phyloP scores from a whole-genome alignment of 2,797 vertebrate species.

The Falco columbarius region DNA sequence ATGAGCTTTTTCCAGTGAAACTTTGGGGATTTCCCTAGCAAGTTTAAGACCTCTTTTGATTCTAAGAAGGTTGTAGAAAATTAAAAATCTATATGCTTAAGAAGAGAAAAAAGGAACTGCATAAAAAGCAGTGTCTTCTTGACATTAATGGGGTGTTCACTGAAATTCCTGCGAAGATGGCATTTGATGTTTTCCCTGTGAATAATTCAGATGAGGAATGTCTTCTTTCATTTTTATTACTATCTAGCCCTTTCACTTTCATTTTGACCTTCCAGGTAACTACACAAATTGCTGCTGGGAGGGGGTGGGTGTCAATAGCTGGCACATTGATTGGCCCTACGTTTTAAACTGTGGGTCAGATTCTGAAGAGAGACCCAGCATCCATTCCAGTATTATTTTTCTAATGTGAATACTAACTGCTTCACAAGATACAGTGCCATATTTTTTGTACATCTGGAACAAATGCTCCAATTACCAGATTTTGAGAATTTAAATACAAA shows the following conservation, averaged over 20 bases:
- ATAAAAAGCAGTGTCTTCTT: background rate
- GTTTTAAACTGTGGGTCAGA: background rate
- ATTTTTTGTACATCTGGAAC: background rate
- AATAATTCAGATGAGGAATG: background rate
- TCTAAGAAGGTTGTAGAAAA: background rate
- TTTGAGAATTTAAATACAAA: slow-evolving; percentile 17
- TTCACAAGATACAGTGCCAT: background rate
- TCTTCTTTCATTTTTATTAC: background rate
- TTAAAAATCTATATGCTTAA: background rate
- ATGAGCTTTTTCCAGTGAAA: background rate
- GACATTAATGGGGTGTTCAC: background rate
- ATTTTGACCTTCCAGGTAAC: background rate
- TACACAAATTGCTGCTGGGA: background rate
- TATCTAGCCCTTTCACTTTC: background rate
- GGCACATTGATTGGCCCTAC: background rate
- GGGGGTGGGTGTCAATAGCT: background rate
- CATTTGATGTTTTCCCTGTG: background rate
- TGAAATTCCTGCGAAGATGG: background rate
- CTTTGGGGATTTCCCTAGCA: background rate
- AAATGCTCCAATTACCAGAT: background rate
- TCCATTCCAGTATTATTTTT: background rate
- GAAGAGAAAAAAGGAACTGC: background rate
- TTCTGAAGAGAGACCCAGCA: background rate
- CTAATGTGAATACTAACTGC: background rate
- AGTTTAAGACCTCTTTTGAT: background rate